These are phyloP conservation scores for Dendroctonus ponderosae DNA, from an alignment of 1,140 invertebrate species.

Conservation along the genomic window DNA sequence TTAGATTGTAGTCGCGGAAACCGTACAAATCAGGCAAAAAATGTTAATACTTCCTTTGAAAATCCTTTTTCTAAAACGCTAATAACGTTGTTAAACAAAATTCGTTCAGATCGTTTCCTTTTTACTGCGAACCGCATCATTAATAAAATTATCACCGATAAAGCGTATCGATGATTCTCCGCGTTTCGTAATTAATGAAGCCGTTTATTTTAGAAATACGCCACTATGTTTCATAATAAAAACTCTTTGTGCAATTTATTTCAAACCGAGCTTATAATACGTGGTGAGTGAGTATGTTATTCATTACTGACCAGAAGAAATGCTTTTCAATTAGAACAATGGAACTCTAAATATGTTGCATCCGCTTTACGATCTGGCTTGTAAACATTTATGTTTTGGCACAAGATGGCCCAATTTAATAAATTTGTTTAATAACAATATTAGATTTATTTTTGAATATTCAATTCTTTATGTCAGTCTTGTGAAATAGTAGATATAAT, in stretches of 20 bases:
- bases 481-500: neutral
- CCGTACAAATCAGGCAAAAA: no score
- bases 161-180: conserved; percentile 28
- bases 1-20: no score
- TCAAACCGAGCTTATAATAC: neutral
- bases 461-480: neutral
- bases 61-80: neutral
- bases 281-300: neutral
- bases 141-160: conserved; percentile 34
- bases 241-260: conserved; percentile 16
- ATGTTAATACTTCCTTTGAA: no score
- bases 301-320: neutral
- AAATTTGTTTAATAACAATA: no score
- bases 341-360: neutral
- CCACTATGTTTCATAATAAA: conserved; percentile 18
- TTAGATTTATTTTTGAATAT: no score
- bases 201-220: conserved; percentile 19
- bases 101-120: conserved; percentile 12
- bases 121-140: conserved; percentile 21
- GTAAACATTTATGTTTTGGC: no score
- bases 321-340: neutral
- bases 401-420: no score
- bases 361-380: neutral
- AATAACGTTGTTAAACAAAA: conserved; percentile 21
- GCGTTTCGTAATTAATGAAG: conserved; percentile 30